Evolutionary conservation across 2,113 vertebrate genomes (phyloP).

Genomic region (Apaloderma vittatum): DNA sequence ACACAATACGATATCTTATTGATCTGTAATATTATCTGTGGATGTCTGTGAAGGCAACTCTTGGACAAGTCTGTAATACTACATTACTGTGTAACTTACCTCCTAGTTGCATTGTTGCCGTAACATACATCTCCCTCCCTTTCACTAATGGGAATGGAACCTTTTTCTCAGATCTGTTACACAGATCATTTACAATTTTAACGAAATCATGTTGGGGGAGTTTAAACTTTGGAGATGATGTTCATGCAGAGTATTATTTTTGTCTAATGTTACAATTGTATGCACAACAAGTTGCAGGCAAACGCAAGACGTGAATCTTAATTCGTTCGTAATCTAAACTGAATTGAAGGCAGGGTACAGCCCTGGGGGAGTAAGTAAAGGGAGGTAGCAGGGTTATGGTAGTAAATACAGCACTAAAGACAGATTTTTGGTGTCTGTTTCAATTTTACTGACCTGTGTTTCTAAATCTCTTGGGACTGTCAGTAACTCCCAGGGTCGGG

Average conservation of each 20-base stretch:
- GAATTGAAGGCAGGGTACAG: neutral
- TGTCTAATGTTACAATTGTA: neutral
- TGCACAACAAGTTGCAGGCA: neutral
- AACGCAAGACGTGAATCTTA: neutral
- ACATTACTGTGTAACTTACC: neutral
- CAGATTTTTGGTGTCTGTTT: neutral
- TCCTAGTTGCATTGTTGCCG: neutral
- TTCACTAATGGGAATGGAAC: neutral
- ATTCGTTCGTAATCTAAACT: neutral
- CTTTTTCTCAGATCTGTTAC: neutral
- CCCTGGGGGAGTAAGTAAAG: neutral
- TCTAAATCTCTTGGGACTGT: neutral
- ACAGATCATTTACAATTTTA: neutral
- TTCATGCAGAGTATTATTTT: neutral
- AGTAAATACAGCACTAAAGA: neutral
- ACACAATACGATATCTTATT: neutral
- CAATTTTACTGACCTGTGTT: neutral
- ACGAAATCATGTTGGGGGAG: neutral
- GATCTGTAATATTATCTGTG: neutral
- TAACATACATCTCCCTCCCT: neutral
- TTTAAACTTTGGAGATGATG: neutral
- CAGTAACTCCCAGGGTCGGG: neutral
- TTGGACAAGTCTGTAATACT: neutral
- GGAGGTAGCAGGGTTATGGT: neutral
- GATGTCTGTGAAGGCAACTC: accelerated